Evolutionary conservation across 1,140 invertebrate genomes (phyloP).

Genomic region (Cherax quadricarinatus): DNA sequence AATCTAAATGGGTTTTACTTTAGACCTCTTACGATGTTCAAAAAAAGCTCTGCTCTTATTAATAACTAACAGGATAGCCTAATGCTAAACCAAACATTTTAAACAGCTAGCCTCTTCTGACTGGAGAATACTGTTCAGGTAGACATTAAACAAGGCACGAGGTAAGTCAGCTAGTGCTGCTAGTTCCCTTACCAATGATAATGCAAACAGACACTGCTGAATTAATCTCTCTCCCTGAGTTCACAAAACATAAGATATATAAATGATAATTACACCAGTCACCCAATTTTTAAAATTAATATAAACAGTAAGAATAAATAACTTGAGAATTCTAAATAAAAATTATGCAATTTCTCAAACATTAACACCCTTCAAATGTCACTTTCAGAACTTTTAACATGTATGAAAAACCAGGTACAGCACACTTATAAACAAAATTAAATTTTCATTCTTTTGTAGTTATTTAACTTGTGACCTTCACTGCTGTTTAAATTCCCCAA

Average conservation of each 20-base stretch:
- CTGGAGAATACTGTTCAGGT: background rate
- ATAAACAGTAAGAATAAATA: background rate
- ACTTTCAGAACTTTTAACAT: background rate
- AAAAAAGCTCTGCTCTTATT: background rate
- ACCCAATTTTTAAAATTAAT: background rate
- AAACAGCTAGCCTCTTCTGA: background rate
- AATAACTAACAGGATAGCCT: background rate
- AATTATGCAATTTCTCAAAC: background rate
- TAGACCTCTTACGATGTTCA: background rate
- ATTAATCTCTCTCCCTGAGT: background rate
- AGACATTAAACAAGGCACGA: conserved; percentile 4
- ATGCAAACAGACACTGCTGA: background rate
- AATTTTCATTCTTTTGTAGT: background rate
- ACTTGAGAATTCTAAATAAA: background rate
- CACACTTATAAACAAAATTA: background rate
- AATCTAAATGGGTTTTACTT: background rate
- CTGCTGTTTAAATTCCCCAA: background rate
- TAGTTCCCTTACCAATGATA: background rate
- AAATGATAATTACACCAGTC: background rate
- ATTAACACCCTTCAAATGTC: background rate
- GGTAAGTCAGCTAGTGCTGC: background rate
- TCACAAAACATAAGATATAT: background rate
- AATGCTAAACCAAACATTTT: background rate
- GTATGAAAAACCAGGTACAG: background rate
- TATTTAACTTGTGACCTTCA: background rate